These are phyloP conservation scores for Harlomillsia oculata DNA, from an alignment of 1,140 invertebrate genomes.

Conservation along the genomic window DNA sequence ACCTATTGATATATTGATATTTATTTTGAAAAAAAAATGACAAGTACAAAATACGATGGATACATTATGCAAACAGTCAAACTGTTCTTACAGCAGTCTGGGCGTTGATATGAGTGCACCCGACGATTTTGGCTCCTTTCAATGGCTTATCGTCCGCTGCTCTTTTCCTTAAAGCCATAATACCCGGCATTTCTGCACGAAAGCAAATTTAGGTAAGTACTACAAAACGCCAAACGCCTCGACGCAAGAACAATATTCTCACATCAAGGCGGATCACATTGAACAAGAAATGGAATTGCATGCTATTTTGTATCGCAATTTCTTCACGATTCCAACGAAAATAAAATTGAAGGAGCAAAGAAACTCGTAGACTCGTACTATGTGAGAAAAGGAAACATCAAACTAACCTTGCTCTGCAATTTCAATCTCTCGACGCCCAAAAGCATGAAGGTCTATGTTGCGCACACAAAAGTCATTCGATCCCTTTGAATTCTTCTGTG, in stretches of 20 bases:
- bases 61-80: neutral
- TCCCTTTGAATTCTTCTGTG: slow-evolving; percentile 67
- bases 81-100: slow-evolving; percentile 74
- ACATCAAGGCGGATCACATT: no score
- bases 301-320: no score
- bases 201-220: no score
- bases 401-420: slow-evolving; percentile 84
- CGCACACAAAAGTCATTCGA: slow-evolving; percentile 81
- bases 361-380: neutral
- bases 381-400: no score
- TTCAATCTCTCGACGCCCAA: slow-evolving; percentile 90
- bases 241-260: no score
- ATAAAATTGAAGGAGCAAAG: neutral
- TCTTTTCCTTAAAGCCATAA: slow-evolving; percentile 82
- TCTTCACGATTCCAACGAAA: no score
- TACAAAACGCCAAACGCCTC: no score
- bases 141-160: slow-evolving; percentile 88
- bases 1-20: neutral
- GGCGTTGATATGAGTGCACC: slow-evolving; percentile 95
- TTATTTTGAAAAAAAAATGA: slow-evolving; percentile 9
- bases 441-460: slow-evolving; percentile 83
- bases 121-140: slow-evolving; percentile 90
- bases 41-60: neutral
- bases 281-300: no score
- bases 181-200: slow-evolving; percentile 84